Percentiles rank a stretch among this genome's conserved stretches.
Evolutionary conservation across 2,113 vertebrate genomes (phyloP).

Genomic region (Dicentrarchus labrax): DNA sequence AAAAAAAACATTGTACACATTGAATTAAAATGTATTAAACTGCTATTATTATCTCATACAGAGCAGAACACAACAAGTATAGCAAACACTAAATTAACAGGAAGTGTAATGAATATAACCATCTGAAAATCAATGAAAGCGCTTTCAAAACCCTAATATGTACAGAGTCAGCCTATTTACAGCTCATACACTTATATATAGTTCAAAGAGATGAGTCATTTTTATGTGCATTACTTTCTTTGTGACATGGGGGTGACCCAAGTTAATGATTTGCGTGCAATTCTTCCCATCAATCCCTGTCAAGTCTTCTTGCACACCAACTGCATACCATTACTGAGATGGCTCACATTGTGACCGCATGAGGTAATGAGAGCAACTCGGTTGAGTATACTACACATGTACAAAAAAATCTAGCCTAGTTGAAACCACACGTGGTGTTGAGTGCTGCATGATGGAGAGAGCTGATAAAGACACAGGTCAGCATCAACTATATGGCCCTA

Average conservation of each 20-base stretch:
- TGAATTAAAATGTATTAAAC: not conserved
- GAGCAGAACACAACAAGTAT: not conserved
- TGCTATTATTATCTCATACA: not conserved
- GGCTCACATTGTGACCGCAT: constrained; percentile 81
- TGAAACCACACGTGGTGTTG: constrained; percentile 64
- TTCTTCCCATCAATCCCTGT: constrained; percentile 81
- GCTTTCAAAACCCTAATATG: constrained; percentile 31
- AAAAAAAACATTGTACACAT: constrained; percentile 10
- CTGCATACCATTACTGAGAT: constrained; percentile 81
- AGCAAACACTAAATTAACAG: not conserved
- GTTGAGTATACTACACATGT: constrained; percentile 71
- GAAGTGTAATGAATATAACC: not conserved
- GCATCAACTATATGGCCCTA: constrained; percentile 37
- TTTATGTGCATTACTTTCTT: constrained; percentile 78
- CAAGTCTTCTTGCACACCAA: constrained; percentile 74
- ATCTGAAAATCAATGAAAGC: constrained; percentile 21
- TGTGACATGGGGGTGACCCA: constrained; percentile 81
- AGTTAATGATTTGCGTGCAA: constrained; percentile 82
- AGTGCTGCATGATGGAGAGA: constrained; percentile 58
- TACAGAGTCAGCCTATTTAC: constrained; percentile 59
- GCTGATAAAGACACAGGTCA: constrained; percentile 53
- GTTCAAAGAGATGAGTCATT: constrained; percentile 77
- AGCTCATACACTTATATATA: constrained; percentile 62
- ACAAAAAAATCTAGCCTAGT: constrained; percentile 61
- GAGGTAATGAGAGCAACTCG: constrained; percentile 82